Evolutionary conservation across 2,888 invertebrate species (phyloP), one percentile per base, ranked within the genome.

Genomic region (Carabus problematicus): DNA sequence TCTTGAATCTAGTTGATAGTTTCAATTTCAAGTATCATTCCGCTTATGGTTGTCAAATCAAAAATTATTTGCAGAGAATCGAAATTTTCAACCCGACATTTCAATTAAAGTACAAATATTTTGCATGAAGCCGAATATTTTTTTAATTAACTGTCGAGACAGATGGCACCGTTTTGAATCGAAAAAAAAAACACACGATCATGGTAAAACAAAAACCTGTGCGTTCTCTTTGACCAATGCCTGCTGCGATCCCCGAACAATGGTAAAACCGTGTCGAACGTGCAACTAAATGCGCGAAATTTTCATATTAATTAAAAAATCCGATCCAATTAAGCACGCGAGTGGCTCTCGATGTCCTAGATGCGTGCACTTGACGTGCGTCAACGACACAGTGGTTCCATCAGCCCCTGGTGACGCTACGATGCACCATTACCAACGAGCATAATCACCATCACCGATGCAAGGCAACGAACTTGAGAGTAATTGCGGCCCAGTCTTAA

Each of bases 251-350:
- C 2, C 12, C 29, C 12, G 29, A 56, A 56, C 56, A 56, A 56
- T 56, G 12, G 16, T 54, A 6, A 16, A 18, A 16, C 18, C 40
- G 29, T 18, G 29, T 56, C 29, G 56, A 56, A 18, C 56, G 8
- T 40, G 14, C 47, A 75, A 76, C 77, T 76, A 77, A 78, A 77
- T 75, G 77, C 75, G 78, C 12, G 77, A 77, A 79, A 82, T 81
- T 81, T 81, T 81, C 80, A 80, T 81, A 81, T 82, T 82, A 82
- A 82, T 82, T 82, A 82, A 81, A 66, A 81, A 81, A 81, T 80
- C 79, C 79, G 77, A 81, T 82, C 81, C 82, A 82, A 82, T 82
- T 82, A 81, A 66, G 47, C 59, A 52, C 58, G 40, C 42, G 45
- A 56, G 59, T 66, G 40, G 56, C 29, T 29, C 29, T 56, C 40